Evolutionary conservation across 2,888 invertebrate species (phyloP), one percentile per base, ranked within the genome.

Genomic region (Dryococelus australis): DNA sequence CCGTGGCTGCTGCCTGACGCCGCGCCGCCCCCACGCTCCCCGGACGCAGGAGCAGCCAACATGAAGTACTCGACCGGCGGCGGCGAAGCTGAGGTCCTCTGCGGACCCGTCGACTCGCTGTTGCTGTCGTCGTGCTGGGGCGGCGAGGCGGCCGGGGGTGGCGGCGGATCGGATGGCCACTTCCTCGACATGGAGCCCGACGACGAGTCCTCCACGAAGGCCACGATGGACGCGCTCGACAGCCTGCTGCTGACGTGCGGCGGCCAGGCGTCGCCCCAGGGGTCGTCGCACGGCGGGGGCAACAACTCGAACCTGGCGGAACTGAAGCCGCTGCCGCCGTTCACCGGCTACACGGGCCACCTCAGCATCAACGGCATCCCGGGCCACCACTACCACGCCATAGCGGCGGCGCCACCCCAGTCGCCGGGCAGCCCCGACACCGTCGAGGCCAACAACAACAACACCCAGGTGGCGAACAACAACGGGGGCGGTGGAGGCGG

Each of bases 311-410:
- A 95, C 86, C 94, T 97, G 89, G 97, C 97, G 65, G 98, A 98
- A 91, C 93, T 97, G 89, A 98, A 97, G 91, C 96, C 96, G 0
- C 93, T 98, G 90, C 97, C 97, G 8, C 97, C 98, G 9, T 97
- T 97, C 92, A 96, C 97, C 84, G 96, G 96, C 47, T 97, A 97
- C 92, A 97, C 97, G 27, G 97, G 97, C 0, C 97, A 97, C 91
- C 93, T 97, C 88, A 97, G 97, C 90, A 97, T 97, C 92, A 97
- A 97, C 92, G 97, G 97, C 87, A 97, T 97, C 91, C 96, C 97
- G 86, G 97, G 97, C 1, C 97, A 97, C 91, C 97, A 97, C 91
- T 97, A 96, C 92, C 97, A 97, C 92, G 96, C 97, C 90, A 97
- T 97, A 91, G 97, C 97, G 0, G 92, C 91, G 4, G 92, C 92